These are phyloP conservation scores for Bradypodion ventrale DNA, from an alignment of 2,797 vertebrate species.

Conservation along the genomic window DNA sequence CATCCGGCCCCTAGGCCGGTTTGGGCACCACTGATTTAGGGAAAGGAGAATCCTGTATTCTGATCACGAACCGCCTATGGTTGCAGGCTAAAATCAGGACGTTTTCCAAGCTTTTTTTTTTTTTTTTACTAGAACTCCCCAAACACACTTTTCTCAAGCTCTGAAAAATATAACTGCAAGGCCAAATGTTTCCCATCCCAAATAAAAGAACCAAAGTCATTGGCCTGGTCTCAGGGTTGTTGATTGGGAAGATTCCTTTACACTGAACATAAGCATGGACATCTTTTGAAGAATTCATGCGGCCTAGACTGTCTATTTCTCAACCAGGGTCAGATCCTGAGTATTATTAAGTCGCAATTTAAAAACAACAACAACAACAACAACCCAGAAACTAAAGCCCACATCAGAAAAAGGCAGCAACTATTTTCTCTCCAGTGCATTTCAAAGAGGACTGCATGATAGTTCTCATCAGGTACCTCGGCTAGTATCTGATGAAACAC, in stretches of 20 bases:
- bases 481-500: background rate
- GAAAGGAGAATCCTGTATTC: no score
- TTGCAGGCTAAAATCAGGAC: no score
- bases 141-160: no score
- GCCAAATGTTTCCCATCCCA: background rate
- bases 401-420: background rate
- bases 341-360: background rate
- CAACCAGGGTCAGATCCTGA: background rate
- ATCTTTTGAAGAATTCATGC: no score
- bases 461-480: background rate
- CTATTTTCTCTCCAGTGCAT: background rate
- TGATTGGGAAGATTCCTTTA: background rate
- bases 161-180: background rate
- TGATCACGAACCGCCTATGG: no score
- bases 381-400: background rate
- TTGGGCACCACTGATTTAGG: no score
- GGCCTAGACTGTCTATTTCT: background rate
- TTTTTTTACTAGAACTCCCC: no score
- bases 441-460: background rate
- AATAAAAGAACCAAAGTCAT: background rate
- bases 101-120: no score
- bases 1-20: no score
- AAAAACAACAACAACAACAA: no score
- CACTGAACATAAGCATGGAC: no score
- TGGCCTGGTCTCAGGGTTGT: background rate